These are phyloP conservation scores for Aphis craccivora DNA, from an alignment of 1,140 invertebrate genomes.

Conservation along the genomic window DNA sequence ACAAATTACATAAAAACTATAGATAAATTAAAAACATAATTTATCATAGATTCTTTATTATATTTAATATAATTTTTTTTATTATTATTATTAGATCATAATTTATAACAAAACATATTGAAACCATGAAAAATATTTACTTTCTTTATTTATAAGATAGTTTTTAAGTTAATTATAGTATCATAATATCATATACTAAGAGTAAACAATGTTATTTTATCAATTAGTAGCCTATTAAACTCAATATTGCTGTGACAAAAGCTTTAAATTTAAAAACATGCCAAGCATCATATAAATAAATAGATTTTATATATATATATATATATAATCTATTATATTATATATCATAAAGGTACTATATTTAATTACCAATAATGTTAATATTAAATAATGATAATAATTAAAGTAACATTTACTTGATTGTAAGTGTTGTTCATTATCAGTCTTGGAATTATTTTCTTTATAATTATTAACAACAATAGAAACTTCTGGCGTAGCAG, in stretches of 20 bases:
- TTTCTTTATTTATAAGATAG: not conserved
- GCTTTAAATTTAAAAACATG: not conserved
- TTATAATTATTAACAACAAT: slow-evolving; percentile 43
- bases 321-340: too few species aligned
- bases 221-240: not conserved
- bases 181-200: not conserved
- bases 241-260: not conserved
- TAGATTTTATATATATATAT: not conserved
- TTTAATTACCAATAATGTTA: not conserved
- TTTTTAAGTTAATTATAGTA: not conserved
- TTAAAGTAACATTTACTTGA: slow-evolving; percentile 4
- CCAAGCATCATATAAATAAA: not conserved
- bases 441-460: slow-evolving; percentile 45
- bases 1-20: not conserved
- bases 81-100: too few species aligned
- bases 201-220: not conserved
- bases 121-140: not conserved
- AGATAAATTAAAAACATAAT: not conserved
- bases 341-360: not conserved
- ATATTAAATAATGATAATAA: not conserved
- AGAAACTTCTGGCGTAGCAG: slow-evolving; percentile 22
- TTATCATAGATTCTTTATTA: not conserved
- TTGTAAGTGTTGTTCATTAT: slow-evolving; percentile 35
- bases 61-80: not conserved
- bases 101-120: too few species aligned